Percentiles rank a stretch among this genome's conserved stretches.
Conservation (phyloP, 2,888 invertebrate genomes). For the Drosophila algonquin region DNA sequence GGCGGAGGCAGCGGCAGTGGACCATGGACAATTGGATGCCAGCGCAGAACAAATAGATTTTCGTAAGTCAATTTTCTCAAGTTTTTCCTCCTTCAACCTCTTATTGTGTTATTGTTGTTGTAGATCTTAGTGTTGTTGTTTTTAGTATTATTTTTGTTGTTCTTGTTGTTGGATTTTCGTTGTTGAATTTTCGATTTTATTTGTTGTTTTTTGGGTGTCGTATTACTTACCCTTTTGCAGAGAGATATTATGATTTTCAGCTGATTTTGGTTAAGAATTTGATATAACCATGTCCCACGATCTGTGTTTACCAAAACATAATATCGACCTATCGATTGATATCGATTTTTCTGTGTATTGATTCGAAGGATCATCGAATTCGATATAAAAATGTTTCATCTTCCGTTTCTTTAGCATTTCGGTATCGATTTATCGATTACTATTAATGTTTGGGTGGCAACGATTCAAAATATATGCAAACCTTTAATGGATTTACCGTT, state of each 20-base stretch:
- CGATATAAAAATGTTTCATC: no score
- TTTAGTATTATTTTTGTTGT: background rate
- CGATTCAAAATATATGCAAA: no score
- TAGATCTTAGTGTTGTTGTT: conserved; percentile 32
- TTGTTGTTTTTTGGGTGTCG: conserved; percentile 22
- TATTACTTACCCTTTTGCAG: conserved; percentile 19
- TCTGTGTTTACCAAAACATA: no score
- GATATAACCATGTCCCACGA: background rate
- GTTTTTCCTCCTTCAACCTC: conserved; percentile 2
- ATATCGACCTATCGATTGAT: no score
- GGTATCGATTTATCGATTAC: no score
- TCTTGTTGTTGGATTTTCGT: background rate
- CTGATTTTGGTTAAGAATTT: background rate
- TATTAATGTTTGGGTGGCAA: no score
- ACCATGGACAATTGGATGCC: conserved; percentile 74
- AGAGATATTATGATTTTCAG: background rate
- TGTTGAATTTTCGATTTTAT: background rate
- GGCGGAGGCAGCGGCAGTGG: conserved; percentile 41
- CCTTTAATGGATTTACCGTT: no score
- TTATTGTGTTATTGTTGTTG: conserved; percentile 24
- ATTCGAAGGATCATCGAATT: no score
- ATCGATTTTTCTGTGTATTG: no score
- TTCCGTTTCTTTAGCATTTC: no score
- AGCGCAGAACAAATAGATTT: conserved; percentile 79
- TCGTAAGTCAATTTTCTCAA: conserved; percentile 76